These are phyloP conservation scores for Trichogramma pretiosum DNA, from an alignment of 1,140 invertebrate genomes.

Conservation along the genomic window DNA sequence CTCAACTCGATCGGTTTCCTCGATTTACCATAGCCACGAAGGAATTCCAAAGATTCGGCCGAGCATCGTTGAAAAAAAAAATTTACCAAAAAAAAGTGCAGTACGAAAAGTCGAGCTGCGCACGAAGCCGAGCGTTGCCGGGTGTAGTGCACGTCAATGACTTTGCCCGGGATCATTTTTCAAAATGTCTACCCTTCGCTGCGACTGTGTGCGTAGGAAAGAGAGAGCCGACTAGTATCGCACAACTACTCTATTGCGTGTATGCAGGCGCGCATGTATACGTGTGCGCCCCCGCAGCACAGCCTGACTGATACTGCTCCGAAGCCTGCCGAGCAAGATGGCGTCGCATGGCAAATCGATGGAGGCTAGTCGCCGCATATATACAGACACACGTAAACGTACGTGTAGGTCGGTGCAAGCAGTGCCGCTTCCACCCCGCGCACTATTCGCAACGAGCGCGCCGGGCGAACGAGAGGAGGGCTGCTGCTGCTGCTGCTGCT, in stretches of 20 bases:
- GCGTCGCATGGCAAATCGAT: constrained; percentile 43
- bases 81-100: too few relatives aligned
- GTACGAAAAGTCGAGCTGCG: too few relatives aligned
- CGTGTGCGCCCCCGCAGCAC: neutral
- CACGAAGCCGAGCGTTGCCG: neutral
- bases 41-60: too few relatives aligned
- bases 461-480: too few relatives aligned
- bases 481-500: constrained; percentile 5
- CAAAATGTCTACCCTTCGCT: constrained; percentile 36
- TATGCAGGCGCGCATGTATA: neutral
- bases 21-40: too few relatives aligned
- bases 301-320: too few relatives aligned
- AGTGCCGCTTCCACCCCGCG: constrained; percentile 4
- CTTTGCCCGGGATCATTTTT: constrained; percentile 41
- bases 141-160: constrained; percentile 26
- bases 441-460: constrained; percentile 20
- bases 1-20: too few relatives aligned
- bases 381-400: too few relatives aligned
- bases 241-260: too few relatives aligned
- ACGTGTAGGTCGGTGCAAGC: constrained; percentile 12
- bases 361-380: constrained; percentile 43
- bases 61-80: too few relatives aligned
- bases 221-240: too few relatives aligned
- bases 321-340: constrained; percentile 40
- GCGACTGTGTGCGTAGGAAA: neutral